Conservation (phyloP, 2,113 vertebrate genomes). For the Puffinus mauretanicus region DNA sequence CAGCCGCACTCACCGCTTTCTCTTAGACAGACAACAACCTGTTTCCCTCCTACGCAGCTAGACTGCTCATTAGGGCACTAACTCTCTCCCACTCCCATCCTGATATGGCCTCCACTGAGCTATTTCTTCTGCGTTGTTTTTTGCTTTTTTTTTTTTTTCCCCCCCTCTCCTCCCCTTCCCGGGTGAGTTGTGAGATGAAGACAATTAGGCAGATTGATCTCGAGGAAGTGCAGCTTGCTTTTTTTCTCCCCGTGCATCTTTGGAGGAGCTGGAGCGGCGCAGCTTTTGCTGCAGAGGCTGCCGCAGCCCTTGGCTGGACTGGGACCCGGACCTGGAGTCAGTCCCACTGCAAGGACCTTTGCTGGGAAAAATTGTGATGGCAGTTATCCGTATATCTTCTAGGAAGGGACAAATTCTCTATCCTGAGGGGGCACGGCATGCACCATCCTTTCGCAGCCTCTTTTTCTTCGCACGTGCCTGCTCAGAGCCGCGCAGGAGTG, state of each 20-base stretch:
- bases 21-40: conserved; percentile 62
- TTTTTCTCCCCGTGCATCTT: neutral
- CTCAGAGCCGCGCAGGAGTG: neutral
- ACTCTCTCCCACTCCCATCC: conserved; percentile 67
- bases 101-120: conserved; percentile 55
- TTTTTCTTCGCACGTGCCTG: neutral
- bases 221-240: neutral
- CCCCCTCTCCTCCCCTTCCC: neutral
- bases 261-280: neutral
- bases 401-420: neutral
- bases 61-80: conserved; percentile 68
- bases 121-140: conserved; percentile 44
- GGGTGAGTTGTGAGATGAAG: conserved; percentile 21
- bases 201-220: conserved; percentile 30
- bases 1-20: conserved; percentile 33
- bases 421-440: neutral
- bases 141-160: neutral
- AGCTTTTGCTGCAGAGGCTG: neutral
- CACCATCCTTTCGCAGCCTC: neutral
- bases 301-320: neutral
- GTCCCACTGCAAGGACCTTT: neutral
- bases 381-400: neutral
- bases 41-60: conserved; percentile 60
- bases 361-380: neutral
- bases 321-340: neutral